Evolutionary conservation across 2,888 invertebrate species (phyloP), one percentile per base, ranked within the genome.

Genomic region (Tortricodes alternella): DNA sequence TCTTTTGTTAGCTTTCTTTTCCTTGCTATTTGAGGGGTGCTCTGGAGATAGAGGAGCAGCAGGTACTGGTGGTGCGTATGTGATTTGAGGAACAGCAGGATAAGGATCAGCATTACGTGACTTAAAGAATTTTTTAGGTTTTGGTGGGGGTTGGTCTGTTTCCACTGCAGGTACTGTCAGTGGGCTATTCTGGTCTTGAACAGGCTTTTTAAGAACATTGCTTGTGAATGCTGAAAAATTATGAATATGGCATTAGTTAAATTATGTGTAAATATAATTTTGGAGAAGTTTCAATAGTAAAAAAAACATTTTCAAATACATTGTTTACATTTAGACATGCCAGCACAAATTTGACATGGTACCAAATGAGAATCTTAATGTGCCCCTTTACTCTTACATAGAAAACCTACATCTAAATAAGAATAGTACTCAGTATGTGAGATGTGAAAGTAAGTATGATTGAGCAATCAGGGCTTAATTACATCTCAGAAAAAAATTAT

Each of bases 71-170:
- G 91, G 90, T 56, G 91, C 91, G 78, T 90, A 91, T 32, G 87
- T 89, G 39, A 90, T 90, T 65, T 90, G 91, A 62, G 91, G 91
- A 59, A 90, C 87, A 61, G 87, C 83, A 57, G 93, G 92, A 58
- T 92, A 92, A 2, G 92, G 87, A 64, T 94, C 93, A 15, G 93
- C 92, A 83, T 95, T 96, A 48, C 96, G 94, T 74, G 96, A 96
- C 78, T 97, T 97, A 78, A 97, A 97, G 83, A 97, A 97, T 78
- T 97, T 97, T 77, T 96, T 96, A 38, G 97, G 97, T 79, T 96
- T 96, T 67, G 93, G 92, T 64, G 93, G 88, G 56, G 91, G 85
- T 64, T 89, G 85, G 51, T 88, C 90, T 60, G 91, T 85, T 70
- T 90, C 90, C 66, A 91, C 89, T 51, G 91, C 85, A 61, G 92